Percentiles rank a stretch among this genome's conserved stretches.
Evolutionary conservation across 2,113 vertebrate species (phyloP).

Genomic region (Balaeniceps rex): DNA sequence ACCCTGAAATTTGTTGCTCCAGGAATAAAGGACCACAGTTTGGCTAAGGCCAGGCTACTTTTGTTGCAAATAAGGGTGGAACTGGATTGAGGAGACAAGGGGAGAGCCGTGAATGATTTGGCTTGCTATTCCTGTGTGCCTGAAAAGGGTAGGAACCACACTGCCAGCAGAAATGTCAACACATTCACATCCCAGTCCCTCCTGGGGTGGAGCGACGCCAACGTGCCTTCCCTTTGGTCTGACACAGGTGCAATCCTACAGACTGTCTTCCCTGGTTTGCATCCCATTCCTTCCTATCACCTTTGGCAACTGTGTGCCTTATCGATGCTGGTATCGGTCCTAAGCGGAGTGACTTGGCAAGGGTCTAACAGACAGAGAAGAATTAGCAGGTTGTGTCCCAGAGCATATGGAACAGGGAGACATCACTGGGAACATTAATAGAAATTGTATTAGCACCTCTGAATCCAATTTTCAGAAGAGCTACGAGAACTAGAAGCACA

Average conservation of each 20-base stretch:
- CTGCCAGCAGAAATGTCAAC: background rate
- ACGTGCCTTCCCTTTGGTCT: background rate
- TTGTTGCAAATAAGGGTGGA: background rate
- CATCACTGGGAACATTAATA: background rate
- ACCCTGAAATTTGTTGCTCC: background rate
- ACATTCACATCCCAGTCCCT: background rate
- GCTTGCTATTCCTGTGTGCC: background rate
- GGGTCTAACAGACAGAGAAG: background rate
- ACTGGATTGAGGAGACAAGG: background rate
- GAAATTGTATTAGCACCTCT: background rate
- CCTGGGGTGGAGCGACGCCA: accelerated
- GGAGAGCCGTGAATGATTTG: background rate
- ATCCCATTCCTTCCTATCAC: background rate
- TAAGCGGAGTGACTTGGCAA: too few relatives aligned
- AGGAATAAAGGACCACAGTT: background rate
- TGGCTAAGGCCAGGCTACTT: background rate
- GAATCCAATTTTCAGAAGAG: background rate
- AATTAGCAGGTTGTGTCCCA: background rate
- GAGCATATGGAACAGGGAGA: background rate
- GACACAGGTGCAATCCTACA: background rate
- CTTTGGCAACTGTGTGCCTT: background rate
- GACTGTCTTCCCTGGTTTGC: accelerated
- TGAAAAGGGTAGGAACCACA: background rate
- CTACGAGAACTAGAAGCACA: background rate
- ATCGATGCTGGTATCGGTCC: accelerated